Base-by-base conservation (phyloP, 2,888 invertebrate species). In the Oscheius sp. region DNA sequence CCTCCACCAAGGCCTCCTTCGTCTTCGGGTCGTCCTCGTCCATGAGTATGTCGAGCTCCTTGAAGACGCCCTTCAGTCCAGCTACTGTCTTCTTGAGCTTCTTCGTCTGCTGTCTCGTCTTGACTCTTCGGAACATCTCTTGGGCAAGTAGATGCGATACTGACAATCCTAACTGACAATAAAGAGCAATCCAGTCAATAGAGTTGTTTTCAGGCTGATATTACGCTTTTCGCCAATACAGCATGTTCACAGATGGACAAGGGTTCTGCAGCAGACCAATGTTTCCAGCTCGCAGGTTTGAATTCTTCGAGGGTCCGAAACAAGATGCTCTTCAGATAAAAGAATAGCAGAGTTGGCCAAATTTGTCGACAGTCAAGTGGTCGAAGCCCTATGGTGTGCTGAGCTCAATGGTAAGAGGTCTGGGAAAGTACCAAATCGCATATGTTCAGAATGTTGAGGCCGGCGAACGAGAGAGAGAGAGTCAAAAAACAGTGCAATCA, bases 371-470 rank as follows among this genome's bases (percentile, higher is more conserved):
- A 83, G 83, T 63, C 86, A 86, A 76, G 84, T 82, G 37, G 82
- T 86, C 37, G 86, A 86, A 58, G 85, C 85, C 5, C 75, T 86
- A 33, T 86, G 86, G 86, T 86, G 86, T 63, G 83, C 84, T 7
- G 85, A 86, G 63, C 66, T 84, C 72, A 81, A 86, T 76, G 42
- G 42, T 42, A 7, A 42, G 42, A 42, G 42, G 21, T 58, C 58
- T 32, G 7, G 42, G 21, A 13, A 50, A 11, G 13, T 21, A 57
- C n/a, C 10, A 48, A 13, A 10, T 0, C 5, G n/a, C 9, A 37
- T 42, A 3, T 42, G 42, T 42, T 42, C 42, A 42, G 42, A 42
- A 42, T 42, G 42, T 42, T 42, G 42, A 42, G 7, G 42, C 3
- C 3, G 42, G 3, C 42, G 42, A 42, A 42, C 3, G 42, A 42